These are phyloP conservation scores for Eptatretus burgeri DNA, from an alignment of 2,113 vertebrate genomes.

Conservation along the genomic window DNA sequence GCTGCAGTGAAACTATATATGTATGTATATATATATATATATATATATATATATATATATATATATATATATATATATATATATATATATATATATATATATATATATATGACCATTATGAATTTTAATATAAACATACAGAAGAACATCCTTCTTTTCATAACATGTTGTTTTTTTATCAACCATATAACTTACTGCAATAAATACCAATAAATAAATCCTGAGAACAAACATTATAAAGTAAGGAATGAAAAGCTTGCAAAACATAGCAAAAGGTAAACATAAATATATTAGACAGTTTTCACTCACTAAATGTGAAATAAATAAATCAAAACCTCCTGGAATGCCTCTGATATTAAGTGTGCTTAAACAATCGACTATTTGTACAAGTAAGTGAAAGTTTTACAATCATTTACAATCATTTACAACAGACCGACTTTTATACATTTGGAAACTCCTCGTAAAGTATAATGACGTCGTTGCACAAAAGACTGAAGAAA, in stretches of 20 bases:
- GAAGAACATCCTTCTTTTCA: not conserved
- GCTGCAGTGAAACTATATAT: not conserved
- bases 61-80: not conserved
- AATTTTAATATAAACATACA: not conserved
- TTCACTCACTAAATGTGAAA: not conserved
- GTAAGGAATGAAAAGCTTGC: not conserved
- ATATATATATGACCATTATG: not conserved
- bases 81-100: not conserved
- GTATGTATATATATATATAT: not conserved
- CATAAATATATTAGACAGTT: not conserved
- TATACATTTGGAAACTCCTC: no score
- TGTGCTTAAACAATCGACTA: slow-evolving; percentile 1
- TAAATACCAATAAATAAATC: slow-evolving; percentile 6
- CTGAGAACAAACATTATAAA: slow-evolving; percentile 4
- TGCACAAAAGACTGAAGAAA: no score
- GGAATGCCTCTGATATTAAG: not conserved
- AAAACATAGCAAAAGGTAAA: no score
- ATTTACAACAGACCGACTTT: not conserved
- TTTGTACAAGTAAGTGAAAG: not conserved
- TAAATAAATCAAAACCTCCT: not conserved
- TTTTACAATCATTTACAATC: slow-evolving; percentile 3
- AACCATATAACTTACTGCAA: not conserved
- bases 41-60: slow-evolving; percentile 2
- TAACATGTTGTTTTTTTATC: not conserved
- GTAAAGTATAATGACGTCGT: no score